Percentiles rank a stretch among this genome's conserved stretches.
These are phyloP conservation scores for Smittia aterrima DNA, from an alignment of 2,888 invertebrate species.

Conservation along the genomic window DNA sequence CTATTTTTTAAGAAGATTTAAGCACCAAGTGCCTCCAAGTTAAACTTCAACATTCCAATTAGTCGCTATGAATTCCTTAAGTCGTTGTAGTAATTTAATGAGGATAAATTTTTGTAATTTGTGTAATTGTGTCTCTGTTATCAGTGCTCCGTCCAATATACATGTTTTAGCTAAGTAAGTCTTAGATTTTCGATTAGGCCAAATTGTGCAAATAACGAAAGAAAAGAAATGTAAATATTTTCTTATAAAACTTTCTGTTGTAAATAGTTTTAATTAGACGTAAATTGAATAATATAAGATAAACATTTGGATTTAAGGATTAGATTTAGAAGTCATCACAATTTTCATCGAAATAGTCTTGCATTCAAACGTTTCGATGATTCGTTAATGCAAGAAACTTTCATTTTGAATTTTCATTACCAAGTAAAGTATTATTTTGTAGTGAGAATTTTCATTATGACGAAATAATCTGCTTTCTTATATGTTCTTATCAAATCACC, in stretches of 20 bases:
- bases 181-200: constrained; percentile 28
- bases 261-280: constrained; percentile 11
- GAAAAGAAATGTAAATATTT: constrained; percentile 37
- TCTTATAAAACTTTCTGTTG: constrained; percentile 35
- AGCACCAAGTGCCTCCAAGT: constrained; percentile 39
- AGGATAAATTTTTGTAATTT: not conserved
- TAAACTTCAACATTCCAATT: constrained; percentile 30
- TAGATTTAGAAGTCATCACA: not conserved
- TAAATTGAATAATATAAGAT: not conserved
- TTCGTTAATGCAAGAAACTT: not conserved
- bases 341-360: not conserved
- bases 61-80: constrained; percentile 13
- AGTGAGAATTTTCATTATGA: constrained; percentile 15
- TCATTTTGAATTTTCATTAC: constrained; percentile 2
- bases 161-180: constrained; percentile 32
- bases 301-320: not conserved
- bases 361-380: not conserved
- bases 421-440: constrained; percentile 16
- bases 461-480: not conserved
- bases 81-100: not conserved
- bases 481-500: not conserved
- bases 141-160: constrained; percentile 42
- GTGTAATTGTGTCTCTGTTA: constrained; percentile 22
- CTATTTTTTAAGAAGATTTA: not conserved
- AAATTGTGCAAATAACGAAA: constrained; percentile 41